Conservation (phyloP, 2,113 vertebrate genomes). For the Sylvia atricapilla region DNA sequence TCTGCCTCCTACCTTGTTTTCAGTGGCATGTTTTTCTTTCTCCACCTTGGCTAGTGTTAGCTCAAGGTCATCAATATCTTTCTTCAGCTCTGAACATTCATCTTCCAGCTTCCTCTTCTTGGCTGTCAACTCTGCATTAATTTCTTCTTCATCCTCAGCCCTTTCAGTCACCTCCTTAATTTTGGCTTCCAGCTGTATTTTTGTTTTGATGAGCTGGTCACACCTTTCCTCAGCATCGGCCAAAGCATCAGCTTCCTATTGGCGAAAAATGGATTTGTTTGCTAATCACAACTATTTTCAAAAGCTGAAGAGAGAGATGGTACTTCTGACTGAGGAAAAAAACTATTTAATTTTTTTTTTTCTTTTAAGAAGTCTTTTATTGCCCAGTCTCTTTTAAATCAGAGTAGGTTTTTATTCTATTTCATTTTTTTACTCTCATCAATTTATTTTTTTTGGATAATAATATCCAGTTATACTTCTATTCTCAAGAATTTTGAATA, state of each 20-base stretch:
- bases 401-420: accelerated
- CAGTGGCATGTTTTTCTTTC: too few species aligned
- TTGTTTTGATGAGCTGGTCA: constrained; percentile 85
- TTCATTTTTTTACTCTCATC: not conserved
- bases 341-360: not conserved
- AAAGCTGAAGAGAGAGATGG: accelerated
- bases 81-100: constrained; percentile 81
- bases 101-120: constrained; percentile 80
- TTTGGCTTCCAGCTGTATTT: constrained; percentile 84
- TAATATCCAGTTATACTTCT: too few species aligned
- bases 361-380: not conserved
- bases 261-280: not conserved
- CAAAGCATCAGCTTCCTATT: constrained; percentile 52
- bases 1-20: too few species aligned
- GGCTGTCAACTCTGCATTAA: constrained; percentile 78
- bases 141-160: constrained; percentile 83
- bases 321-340: accelerated
- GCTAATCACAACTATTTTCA: accelerated
- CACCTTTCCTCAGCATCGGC: constrained; percentile 79
- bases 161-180: constrained; percentile 81
- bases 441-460: not conserved
- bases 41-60: too few species aligned
- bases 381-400: not conserved
- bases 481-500: not conserved
- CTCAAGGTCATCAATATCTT: constrained; percentile 53